Conservation (phyloP, 2,888 invertebrate species). For the Biston betularia region DNA sequence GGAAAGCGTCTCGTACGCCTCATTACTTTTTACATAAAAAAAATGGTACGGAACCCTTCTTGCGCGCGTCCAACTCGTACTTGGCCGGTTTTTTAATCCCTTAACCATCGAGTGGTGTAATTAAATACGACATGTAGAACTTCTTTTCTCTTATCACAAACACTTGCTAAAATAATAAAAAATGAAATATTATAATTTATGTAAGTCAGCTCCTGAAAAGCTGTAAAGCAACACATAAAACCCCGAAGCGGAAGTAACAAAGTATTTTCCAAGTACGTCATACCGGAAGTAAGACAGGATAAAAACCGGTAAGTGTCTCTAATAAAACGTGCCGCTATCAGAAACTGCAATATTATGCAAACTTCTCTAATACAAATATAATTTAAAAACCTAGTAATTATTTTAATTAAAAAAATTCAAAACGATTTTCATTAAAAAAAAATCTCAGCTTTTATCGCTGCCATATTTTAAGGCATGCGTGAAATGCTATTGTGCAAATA, state of each 20-base stretch:
- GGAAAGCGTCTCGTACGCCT: too few species aligned
- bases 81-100: too few species aligned
- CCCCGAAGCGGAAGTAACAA: conserved; percentile 22
- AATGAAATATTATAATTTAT: conserved; percentile 16
- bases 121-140: too few species aligned
- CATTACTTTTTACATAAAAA: too few species aligned
- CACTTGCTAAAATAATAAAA: not conserved
- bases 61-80: too few species aligned
- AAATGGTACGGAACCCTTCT: too few species aligned
- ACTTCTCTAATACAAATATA: not conserved
- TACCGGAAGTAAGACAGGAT: conserved; percentile 17
- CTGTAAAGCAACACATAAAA: conserved; percentile 24
- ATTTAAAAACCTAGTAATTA: not conserved
- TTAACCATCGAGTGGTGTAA: too few species aligned
- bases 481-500: too few species aligned
- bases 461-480: too few species aligned
- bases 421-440: not conserved
- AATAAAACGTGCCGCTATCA: conserved; percentile 49
- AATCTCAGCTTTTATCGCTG: too few species aligned
- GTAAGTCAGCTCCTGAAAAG: conserved; percentile 8
- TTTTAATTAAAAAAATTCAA: not conserved
- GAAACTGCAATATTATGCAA: conserved; percentile 12
- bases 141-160: not conserved
- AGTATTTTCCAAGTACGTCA: conserved; percentile 19
- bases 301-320: conserved; percentile 51